Evolutionary conservation across 2,797 vertebrate genomes (phyloP).

Genomic region (Hoplostethus atlanticus): DNA sequence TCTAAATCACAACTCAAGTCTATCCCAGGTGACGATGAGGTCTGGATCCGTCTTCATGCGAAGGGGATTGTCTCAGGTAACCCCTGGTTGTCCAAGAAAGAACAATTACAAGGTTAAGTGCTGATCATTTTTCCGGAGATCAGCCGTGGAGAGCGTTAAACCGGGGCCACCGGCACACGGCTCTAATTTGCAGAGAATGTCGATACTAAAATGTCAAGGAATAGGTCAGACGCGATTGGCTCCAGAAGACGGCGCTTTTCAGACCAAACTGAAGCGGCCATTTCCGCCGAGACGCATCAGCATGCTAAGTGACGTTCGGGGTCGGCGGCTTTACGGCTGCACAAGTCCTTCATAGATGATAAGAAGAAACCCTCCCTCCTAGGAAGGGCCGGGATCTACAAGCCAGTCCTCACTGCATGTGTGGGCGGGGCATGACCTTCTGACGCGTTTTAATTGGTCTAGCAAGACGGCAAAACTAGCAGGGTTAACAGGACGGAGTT

Average conservation of each 20-base stretch:
- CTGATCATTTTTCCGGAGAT: slow-evolving; percentile 73
- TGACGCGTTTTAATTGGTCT: too few species aligned
- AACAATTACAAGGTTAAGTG: slow-evolving; percentile 87
- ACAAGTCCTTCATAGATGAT: slow-evolving; percentile 29
- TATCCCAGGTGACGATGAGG: slow-evolving; percentile 16
- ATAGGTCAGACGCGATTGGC: slow-evolving; percentile 80
- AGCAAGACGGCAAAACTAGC: too few species aligned
- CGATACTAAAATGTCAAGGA: slow-evolving; percentile 84
- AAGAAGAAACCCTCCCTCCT: slow-evolving; percentile 37
- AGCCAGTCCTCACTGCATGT: neutral
- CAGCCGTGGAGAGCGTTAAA: slow-evolving; percentile 74
- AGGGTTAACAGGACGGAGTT: too few species aligned
- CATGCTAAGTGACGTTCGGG: slow-evolving; percentile 58
- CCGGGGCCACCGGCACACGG: slow-evolving; percentile 67
- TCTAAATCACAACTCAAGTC: slow-evolving; percentile 29
- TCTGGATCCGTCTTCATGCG: slow-evolving; percentile 62
- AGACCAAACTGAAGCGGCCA: slow-evolving; percentile 59
- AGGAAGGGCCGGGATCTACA: neutral
- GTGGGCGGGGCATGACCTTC: too few species aligned
- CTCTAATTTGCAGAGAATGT: slow-evolving; percentile 86
- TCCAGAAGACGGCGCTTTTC: slow-evolving; percentile 52
- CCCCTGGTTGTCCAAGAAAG: slow-evolving; percentile 70
- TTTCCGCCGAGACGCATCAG: slow-evolving; percentile 58
- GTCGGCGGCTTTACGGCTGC: slow-evolving; percentile 49
- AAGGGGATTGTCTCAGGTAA: slow-evolving; percentile 68